Percentiles rank a stretch among this genome's conserved stretches.
These are phyloP conservation scores for Brachionichthys hirsutus DNA, from an alignment of 2,113 vertebrate genomes.

Conservation along the genomic window DNA sequence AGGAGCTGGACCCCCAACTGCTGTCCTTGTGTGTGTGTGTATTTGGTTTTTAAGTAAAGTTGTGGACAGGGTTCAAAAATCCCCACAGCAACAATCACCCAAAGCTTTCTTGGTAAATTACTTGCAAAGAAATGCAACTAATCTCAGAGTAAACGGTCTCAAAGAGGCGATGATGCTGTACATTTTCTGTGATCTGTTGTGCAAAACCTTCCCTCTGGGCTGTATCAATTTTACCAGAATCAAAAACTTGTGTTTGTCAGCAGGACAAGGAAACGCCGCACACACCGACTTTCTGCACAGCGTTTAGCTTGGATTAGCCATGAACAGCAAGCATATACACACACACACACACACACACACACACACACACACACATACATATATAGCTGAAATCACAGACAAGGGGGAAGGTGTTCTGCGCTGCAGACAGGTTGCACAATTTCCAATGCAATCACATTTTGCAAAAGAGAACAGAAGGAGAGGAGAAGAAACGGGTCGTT, in stretches of 20 bases:
- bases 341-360: background rate
- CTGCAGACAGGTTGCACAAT: conserved; percentile 56
- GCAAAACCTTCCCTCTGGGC: conserved; percentile 60
- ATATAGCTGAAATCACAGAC: conserved; percentile 23
- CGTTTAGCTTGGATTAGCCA: conserved; percentile 52
- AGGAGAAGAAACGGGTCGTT: conserved; percentile 60
- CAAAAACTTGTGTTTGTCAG: conserved; percentile 61
- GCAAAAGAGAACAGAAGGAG: conserved; percentile 42
- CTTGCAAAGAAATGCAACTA: conserved; percentile 17
- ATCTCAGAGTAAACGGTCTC: conserved; percentile 36
- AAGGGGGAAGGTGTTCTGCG: conserved; percentile 29
- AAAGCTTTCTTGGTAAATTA: conserved; percentile 36
- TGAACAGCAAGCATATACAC: conserved; percentile 41
- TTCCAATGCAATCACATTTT: conserved; percentile 53
- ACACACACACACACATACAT: background rate
- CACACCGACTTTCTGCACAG: conserved; percentile 14
- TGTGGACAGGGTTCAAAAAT: conserved; percentile 39
- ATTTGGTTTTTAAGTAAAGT: conserved; percentile 45
- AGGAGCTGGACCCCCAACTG: conserved; percentile 23
- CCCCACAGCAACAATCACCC: conserved; percentile 25
- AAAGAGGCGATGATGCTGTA: conserved; percentile 53
- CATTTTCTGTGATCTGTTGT: conserved; percentile 49
- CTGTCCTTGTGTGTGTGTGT: conserved; percentile 26
- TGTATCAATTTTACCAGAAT: conserved; percentile 55
- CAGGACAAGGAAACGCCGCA: conserved; percentile 43